Base-by-base conservation (phyloP, 2,888 invertebrate species). In the Carterocephalus palaemon region DNA sequence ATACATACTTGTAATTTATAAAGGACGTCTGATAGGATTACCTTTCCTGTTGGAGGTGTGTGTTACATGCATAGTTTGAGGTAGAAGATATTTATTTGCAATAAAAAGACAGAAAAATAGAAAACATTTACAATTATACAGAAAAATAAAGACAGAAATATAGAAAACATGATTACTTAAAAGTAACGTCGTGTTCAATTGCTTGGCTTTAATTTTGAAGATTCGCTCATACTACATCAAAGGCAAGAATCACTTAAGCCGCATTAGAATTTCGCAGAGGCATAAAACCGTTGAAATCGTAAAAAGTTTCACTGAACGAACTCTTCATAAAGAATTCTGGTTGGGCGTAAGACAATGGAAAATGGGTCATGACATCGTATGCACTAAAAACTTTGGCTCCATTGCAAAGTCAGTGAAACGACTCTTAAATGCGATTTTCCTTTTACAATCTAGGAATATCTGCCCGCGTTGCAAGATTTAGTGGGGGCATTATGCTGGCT, bases 351-450 rank as follows among this genome's bases (percentile, higher is more conserved):
- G 42, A 42, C 42, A 42, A 42, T 42, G 34, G 42, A 42, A 42
- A 16, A 42, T 42, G 12, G 42, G 42, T 42, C 42, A 42, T 42
- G 42, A 42, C 34, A 34, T 34, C 34, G 34, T 42, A 22, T 42
- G 42, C 28, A 42, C 42, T 42, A 28, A 42, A 42, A 42, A 42
- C 42, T 42, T 42, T 42, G 42, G 42, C 42, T 42, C 20, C 28
- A 28, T 13, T 42, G 42, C 34, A 42, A 34, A 42, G 42, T 42
- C 34, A 34, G 42, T 42, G 42, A 28, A 34, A 42, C 42, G 42
- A 42, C 34, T 42, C 34, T 42, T 28, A 42, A 42, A 42, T 28
- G 42, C 42, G 42, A 42, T 34, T 42, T 42, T 42, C 42, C 42
- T 42, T 42, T 42, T 42, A 42, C 28, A 34, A 42, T 42, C 34